Evolutionary conservation across 2,797 vertebrate species (phyloP).

Genomic region (Anas georgica): DNA sequence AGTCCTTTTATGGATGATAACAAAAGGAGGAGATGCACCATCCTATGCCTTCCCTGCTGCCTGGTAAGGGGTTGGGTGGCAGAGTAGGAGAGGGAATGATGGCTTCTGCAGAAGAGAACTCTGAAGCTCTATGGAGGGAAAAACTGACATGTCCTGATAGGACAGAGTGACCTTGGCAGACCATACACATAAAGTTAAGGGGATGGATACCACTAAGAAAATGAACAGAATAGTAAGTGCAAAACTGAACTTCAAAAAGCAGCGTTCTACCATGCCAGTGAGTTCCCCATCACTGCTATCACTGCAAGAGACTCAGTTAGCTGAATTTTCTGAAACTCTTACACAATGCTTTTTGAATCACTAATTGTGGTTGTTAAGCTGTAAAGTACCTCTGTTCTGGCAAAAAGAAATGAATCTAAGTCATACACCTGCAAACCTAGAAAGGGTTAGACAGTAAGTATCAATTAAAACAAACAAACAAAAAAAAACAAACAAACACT

Average conservation of each 20-base stretch:
- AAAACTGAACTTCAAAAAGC: not conserved
- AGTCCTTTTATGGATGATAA: too few species aligned
- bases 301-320: not conserved
- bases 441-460: not conserved
- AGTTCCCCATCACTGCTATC: not conserved
- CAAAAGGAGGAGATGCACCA: too few species aligned
- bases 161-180: too few species aligned
- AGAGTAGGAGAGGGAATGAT: too few species aligned
- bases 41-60: too few species aligned
- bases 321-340: not conserved
- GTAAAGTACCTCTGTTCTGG: not conserved
- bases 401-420: not conserved
- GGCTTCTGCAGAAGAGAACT: too few species aligned
- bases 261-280: not conserved
- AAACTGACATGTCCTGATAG: too few species aligned
- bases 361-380: not conserved
- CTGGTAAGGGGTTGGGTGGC: too few species aligned
- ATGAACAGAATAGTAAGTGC: too few species aligned
- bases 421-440: not conserved
- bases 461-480: not conserved
- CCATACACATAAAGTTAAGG: too few species aligned
- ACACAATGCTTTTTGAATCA: not conserved
- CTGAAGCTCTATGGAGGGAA: too few species aligned
- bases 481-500: accelerated
- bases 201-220: too few species aligned